Base-by-base conservation (phyloP, 2,888 invertebrate species). In the Seladonia tumulorum region DNA sequence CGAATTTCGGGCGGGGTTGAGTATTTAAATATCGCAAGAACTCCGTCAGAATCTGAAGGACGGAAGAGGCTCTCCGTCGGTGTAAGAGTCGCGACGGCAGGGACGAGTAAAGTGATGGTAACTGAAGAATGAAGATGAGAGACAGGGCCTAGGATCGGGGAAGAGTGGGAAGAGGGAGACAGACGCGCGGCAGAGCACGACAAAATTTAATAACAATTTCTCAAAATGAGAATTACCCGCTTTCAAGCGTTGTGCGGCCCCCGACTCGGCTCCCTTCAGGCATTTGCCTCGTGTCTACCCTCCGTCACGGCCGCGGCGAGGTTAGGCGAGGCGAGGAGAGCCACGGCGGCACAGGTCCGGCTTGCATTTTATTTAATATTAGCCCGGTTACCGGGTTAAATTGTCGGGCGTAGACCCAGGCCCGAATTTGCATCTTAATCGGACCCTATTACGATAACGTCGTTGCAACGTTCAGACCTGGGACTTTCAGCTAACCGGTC, bases 371-470 rank as follows among this genome's bases (percentile, higher is more conserved):
- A 94, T 94, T 94, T 93, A 94, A 94, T 94, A 93, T 93, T 92
- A 93, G 92, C 93, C 92, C 88, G 93, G 93, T 94, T 94, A 93
- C 91, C 92, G 89, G 92, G 92, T 93, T 93, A 94, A 94, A 94
- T 94, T 93, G 94, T 94, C 91, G 93, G 90, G 90, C 88, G 91
- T 89, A 86, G 91, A 88, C 87, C 81, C 90, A 83, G 89, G 83
- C 90, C 90, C 88, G 91, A 94, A 94, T 94, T 94, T 94, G 94
- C 94, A 94, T 94, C 94, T 94, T 94, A 94, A 94, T 94, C 94
- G 93, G 92, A 91, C 91, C 93, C 94, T 92, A 93, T 94, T 94
- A 94, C 92, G 90, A 92, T 93, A 93, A 94, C 94, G 91, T 93
- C 93, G 92, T 93, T 94, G 93, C 91, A 91, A 82, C 90, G 86